These are phyloP conservation scores for Harpalus rufipes DNA, from an alignment of 2,888 invertebrate genomes.

Conservation along the genomic window DNA sequence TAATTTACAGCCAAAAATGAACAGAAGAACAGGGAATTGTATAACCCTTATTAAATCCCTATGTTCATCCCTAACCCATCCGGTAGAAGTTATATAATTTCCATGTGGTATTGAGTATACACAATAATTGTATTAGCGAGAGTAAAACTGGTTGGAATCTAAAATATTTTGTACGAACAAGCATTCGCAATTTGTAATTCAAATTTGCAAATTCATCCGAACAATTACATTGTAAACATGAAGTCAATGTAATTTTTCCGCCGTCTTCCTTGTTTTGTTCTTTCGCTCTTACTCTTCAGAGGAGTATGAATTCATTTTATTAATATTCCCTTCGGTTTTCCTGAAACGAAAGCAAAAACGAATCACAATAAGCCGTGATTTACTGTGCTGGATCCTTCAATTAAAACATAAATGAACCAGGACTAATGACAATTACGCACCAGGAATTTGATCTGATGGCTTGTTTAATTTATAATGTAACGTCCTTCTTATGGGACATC, in stretches of 20 bases:
- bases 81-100: too few species aligned
- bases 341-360: not conserved
- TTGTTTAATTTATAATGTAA: slow-evolving; percentile 27
- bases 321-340: slow-evolving; percentile 25
- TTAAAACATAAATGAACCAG: slow-evolving; percentile 38
- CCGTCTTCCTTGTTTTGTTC: slow-evolving; percentile 23
- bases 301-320: slow-evolving; percentile 36
- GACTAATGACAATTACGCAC: slow-evolving; percentile 26
- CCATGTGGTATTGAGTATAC: too few species aligned
- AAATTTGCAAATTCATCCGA: slow-evolving; percentile 40
- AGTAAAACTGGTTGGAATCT: too few species aligned
- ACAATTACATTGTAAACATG: slow-evolving; percentile 44
- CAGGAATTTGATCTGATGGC: slow-evolving; percentile 19
- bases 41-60: too few species aligned
- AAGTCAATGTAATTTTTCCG: slow-evolving; percentile 22
- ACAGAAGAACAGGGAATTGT: too few species aligned
- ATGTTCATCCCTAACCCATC: too few species aligned
- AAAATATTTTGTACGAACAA: slow-evolving; percentile 15
- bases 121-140: too few species aligned
- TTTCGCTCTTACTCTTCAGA: not conserved
- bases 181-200: slow-evolving; percentile 30
- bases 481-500: slow-evolving; percentile 12
- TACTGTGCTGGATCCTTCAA: slow-evolving; percentile 19
- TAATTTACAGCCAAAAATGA: too few species aligned
- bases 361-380: slow-evolving; percentile 39